These are phyloP conservation scores for Sarcophaga carnaria DNA, from an alignment of 2,888 invertebrate genomes.

Conservation along the genomic window DNA sequence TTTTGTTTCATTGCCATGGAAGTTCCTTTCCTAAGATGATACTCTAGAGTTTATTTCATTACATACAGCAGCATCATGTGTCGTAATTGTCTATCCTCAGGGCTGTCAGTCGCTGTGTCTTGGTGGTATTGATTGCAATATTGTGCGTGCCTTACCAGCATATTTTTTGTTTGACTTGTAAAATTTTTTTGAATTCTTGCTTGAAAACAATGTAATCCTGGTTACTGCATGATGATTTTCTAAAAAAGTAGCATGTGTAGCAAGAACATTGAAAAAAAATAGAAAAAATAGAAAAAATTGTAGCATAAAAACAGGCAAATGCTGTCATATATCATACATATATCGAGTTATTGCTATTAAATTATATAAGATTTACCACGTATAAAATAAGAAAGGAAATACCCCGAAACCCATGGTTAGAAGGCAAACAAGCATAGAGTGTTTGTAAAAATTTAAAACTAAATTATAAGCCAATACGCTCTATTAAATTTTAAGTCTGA, in stretches of 20 bases:
- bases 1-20: neutral
- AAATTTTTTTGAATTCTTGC: slow-evolving; percentile 25
- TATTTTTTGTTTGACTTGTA: slow-evolving; percentile 21
- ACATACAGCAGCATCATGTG: neutral
- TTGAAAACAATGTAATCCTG: slow-evolving; percentile 61
- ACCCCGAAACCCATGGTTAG: neutral
- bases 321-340: slow-evolving; percentile 58
- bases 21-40: neutral
- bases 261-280: too few species aligned
- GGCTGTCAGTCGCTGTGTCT: neutral
- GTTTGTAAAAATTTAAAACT: too few species aligned
- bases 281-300: neutral
- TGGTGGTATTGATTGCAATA: slow-evolving; percentile 57
- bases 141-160: slow-evolving; percentile 65
- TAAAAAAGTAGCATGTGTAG: neutral
- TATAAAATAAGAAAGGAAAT: neutral
- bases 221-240: slow-evolving; percentile 49
- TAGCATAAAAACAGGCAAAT: neutral
- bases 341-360: slow-evolving; percentile 62
- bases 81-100: neutral
- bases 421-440: neutral
- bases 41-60: slow-evolving; percentile 18
- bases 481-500: too few species aligned
- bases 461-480: too few species aligned
- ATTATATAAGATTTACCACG: slow-evolving; percentile 54